Percentiles rank a stretch among this genome's conserved stretches.
These are phyloP conservation scores for Trematocara zebra DNA, from an alignment of 2,113 vertebrate species.

Conservation along the genomic window DNA sequence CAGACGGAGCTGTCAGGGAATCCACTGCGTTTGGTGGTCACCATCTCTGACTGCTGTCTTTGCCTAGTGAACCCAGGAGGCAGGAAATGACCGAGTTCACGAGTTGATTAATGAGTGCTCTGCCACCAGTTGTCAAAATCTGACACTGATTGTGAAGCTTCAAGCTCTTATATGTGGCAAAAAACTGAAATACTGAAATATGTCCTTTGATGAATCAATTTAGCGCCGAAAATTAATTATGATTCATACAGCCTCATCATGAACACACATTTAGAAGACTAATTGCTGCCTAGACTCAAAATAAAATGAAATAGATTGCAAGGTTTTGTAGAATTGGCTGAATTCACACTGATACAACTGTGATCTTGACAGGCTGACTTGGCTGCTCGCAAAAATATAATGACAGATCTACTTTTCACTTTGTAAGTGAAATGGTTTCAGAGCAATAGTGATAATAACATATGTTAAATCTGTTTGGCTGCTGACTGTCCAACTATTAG, in stretches of 20 bases:
- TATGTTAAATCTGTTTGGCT: conserved; percentile 58
- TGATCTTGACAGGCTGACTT: conserved; percentile 1
- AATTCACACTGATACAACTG: background rate
- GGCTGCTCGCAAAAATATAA: background rate
- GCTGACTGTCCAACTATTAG: conserved; percentile 59
- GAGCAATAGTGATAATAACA: conserved; percentile 32
- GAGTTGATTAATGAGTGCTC: conserved; percentile 74
- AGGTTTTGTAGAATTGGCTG: background rate
- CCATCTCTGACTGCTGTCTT: conserved; percentile 64
- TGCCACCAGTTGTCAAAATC: conserved; percentile 65
- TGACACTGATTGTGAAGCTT: conserved; percentile 63
- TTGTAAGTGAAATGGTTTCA: conserved; percentile 6
- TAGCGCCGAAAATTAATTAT: background rate
- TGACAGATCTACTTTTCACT: conserved; percentile 1
- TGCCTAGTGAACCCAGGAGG: conserved; percentile 69
- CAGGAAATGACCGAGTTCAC: conserved; percentile 71
- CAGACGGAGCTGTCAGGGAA: conserved; percentile 70
- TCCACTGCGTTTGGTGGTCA: conserved; percentile 51
- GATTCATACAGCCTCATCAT: background rate
- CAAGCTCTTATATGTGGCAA: conserved; percentile 26
- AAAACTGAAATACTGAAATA: background rate
- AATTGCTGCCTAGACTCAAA: background rate
- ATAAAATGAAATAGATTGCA: background rate
- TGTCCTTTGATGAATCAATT: conserved; percentile 57
- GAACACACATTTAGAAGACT: background rate